Evolutionary conservation across 2,888 invertebrate genomes (phyloP).

Genomic region (Kryphioiulus occultus): DNA sequence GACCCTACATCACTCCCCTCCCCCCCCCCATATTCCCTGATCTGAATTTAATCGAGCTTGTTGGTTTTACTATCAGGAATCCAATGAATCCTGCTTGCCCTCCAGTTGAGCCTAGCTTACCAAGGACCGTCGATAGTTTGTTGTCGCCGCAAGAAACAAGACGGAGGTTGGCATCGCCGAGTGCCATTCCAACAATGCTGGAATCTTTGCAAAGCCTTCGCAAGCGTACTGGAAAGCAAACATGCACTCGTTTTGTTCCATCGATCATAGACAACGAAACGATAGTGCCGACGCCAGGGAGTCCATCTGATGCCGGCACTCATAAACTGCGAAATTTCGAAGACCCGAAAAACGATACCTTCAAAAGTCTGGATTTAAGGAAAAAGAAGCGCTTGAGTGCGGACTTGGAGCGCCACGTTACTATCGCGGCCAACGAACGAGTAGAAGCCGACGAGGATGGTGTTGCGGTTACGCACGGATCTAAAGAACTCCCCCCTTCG

Average conservation of each 20-base stretch:
- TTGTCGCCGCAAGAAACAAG: conserved; percentile 51
- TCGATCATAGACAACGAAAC: background rate
- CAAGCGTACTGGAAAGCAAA: background rate
- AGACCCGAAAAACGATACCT: background rate
- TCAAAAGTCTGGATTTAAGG: background rate
- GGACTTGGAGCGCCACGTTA: conserved; percentile 16
- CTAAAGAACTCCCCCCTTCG: conserved; percentile 45
- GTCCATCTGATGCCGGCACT: background rate
- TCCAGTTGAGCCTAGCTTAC: conserved; percentile 19
- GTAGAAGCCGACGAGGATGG: conserved; percentile 32
- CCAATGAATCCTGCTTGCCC: conserved; percentile 48
- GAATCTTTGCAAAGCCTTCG: conserved; percentile 12
- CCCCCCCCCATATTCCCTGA: no score
- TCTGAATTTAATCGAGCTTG: background rate
- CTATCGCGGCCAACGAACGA: background rate
- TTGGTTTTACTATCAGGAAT: conserved; percentile 47
- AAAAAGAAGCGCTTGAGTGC: conserved; percentile 42
- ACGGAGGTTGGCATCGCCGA: background rate
- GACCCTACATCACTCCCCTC: no score
- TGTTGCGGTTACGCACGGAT: background rate
- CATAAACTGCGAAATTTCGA: background rate
- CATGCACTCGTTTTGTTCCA: background rate
- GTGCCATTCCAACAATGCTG: background rate
- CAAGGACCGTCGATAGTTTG: conserved; percentile 51
- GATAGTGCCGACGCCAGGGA: background rate